Evolutionary conservation across 2,797 vertebrate species (phyloP).

Genomic region (Chiroxiphia lanceolata): DNA sequence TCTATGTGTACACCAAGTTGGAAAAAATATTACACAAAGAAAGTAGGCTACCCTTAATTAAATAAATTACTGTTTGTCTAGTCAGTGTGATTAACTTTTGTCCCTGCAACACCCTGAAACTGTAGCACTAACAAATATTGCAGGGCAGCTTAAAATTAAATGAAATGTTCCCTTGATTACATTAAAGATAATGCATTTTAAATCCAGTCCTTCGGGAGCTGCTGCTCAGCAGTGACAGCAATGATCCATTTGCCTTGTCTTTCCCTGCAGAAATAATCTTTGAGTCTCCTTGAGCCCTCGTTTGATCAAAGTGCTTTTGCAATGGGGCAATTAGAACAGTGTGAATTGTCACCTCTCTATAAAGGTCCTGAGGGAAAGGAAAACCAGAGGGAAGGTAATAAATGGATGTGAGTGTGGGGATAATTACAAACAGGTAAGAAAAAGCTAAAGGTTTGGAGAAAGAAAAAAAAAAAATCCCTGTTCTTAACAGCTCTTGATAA

Average conservation of each 20-base stretch:
- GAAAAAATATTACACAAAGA: background rate
- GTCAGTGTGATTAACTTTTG: constrained; percentile 36
- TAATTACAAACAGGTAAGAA: background rate
- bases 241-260: constrained; percentile 50
- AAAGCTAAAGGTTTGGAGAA: background rate
- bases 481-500: background rate
- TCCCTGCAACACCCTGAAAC: background rate
- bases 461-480: background rate
- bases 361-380: background rate
- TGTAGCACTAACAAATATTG: constrained; percentile 12
- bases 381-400: background rate
- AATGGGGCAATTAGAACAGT: background rate
- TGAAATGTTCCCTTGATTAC: constrained; percentile 38
- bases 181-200: constrained; percentile 56
- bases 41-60: background rate
- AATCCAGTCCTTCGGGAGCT: constrained; percentile 42
- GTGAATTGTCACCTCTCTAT: background rate
- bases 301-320: constrained; percentile 45
- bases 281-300: constrained; percentile 22
- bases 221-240: constrained; percentile 27
- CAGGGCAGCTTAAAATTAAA: constrained; percentile 30
- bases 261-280: constrained; percentile 38
- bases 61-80: constrained; percentile 2
- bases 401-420: background rate
- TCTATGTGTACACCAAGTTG: background rate